Percentiles rank a stretch among this genome's conserved stretches.
These are phyloP conservation scores for Congeria kusceri DNA, from an alignment of 2,888 invertebrate species.

Conservation along the genomic window DNA sequence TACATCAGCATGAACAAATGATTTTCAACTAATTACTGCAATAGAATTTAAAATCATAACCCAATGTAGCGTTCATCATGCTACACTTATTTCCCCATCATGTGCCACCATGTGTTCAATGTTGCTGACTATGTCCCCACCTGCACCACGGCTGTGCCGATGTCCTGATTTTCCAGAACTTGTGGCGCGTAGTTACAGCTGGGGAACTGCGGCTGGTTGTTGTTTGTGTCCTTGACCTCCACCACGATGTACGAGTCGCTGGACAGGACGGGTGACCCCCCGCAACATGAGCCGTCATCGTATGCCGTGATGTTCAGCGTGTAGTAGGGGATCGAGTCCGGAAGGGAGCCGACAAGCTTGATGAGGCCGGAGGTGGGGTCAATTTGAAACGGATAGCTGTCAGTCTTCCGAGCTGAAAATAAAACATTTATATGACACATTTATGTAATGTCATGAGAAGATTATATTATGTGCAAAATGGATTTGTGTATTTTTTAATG, in stretches of 20 bases:
- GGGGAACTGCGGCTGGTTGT: conserved; percentile 98
- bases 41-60: too few species aligned
- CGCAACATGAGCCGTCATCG: conserved; percentile 99
- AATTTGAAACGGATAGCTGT: conserved; percentile 80
- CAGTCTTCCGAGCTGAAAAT: conserved; percentile 54
- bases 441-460: too few species aligned
- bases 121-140: conserved; percentile 58
- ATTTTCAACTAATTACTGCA: too few species aligned
- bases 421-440: too few species aligned
- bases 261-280: conserved; percentile 93
- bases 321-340: conserved; percentile 88
- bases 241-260: conserved; percentile 98
- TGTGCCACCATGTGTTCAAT: too few species aligned
- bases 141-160: conserved; percentile 71
- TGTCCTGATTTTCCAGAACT: conserved; percentile 71
- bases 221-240: conserved; percentile 98
- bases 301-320: conserved; percentile 98
- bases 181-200: conserved; percentile 94
- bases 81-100: too few species aligned
- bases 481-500: too few species aligned
- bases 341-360: conserved; percentile 75
- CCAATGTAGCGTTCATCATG: too few species aligned
- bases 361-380: conserved; percentile 83
- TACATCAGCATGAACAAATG: too few species aligned
- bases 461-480: too few species aligned